Evolutionary conservation across 2,888 invertebrate species (phyloP).

Genomic region (Apamea sordens): DNA sequence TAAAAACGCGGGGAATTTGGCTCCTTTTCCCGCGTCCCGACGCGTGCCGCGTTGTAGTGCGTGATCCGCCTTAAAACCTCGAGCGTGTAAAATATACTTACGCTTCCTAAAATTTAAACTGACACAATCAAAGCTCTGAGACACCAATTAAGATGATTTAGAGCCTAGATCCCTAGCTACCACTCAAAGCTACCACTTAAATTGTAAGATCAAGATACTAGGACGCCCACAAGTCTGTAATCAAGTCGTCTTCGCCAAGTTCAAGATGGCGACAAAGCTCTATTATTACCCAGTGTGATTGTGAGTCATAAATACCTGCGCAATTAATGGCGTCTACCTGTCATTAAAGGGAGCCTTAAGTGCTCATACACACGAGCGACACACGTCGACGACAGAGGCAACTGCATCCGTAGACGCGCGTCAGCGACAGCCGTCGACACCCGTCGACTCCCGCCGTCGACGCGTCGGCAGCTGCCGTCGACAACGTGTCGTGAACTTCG

Average conservation of each 20-base stretch:
- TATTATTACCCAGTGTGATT: not conserved
- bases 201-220: conserved; percentile 7
- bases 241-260: not conserved
- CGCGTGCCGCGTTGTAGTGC: not conserved
- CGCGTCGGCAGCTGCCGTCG: too few relatives aligned
- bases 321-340: not conserved
- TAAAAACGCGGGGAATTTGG: not conserved
- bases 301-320: not conserved
- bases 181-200: conserved; percentile 3
- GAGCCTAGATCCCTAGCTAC: conserved; percentile 14
- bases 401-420: too few relatives aligned
- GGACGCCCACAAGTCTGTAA: conserved; percentile 11
- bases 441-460: too few relatives aligned
- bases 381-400: too few relatives aligned
- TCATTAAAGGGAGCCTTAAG: not conserved
- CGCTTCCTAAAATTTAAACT: not conserved
- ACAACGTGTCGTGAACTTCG: too few relatives aligned
- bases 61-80: not conserved
- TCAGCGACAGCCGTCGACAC: too few relatives aligned
- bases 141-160: conserved; percentile 18
- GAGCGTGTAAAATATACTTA: not conserved
- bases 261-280: not conserved
- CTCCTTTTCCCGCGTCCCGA: not conserved
- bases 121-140: not conserved
- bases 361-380: too few relatives aligned